Evolutionary conservation across 2,797 vertebrate species (phyloP), one percentile per base, ranked within the genome.

Genomic region (Platalea minor): DNA sequence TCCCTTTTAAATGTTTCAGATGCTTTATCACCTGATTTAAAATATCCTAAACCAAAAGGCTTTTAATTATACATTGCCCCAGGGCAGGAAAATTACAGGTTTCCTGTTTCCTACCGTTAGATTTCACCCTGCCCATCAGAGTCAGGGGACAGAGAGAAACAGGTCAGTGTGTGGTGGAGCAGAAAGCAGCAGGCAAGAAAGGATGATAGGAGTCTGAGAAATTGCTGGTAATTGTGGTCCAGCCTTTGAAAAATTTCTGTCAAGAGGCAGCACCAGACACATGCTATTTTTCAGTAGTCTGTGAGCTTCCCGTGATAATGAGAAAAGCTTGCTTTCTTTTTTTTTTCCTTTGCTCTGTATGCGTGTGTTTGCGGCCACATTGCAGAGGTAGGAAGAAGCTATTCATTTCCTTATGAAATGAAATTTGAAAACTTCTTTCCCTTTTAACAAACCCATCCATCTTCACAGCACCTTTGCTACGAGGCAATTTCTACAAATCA

Each of bases 371-470:
- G 43, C 63, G 64, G 29, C 85, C 31, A 41, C 28, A 19, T 14
- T 64, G 64, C 53, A 87, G 74, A 61, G n/a, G 29, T 45, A 54
- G 28, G 31, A 92, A 87, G 23, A 28, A 78, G 16, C 46, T 80
- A 46, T 93, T 95, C 4, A 51, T 95, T 96, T 80, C 84, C 51
- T 91, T 61, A 51, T 6, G 0, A 76, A 93, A 54, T 69, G 24
- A 53, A 88, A 89, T 79, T 88, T 85, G 77, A 90, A 95, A 85
- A 56, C 80, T 79, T 70, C 68, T 87, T 76, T 85, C 56, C 28
- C 50, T 75, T 80, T 92, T 78, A 96, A 94, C 85, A 87, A 94
- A 81, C 70, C 53, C 90, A 95, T 97, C 81, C 68, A 92, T 97
- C 95, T 95, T 94, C 81, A 60, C 68, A 89, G 56, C 63, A 81